Conservation (phyloP, 2,113 vertebrate species). For the Aldabrachelys gigantea region DNA sequence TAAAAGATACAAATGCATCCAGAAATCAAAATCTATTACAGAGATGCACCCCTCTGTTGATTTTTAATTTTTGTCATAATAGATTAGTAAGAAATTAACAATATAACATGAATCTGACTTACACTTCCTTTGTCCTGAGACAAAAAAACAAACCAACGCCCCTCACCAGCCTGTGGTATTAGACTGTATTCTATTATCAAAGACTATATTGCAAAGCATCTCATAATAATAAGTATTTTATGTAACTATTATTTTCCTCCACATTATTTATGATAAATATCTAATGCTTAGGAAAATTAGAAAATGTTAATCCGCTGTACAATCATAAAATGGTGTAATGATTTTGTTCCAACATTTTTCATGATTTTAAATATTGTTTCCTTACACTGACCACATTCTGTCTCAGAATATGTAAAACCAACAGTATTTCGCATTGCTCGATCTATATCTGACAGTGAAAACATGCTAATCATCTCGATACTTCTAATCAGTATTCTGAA, state of each 20-base stretch:
- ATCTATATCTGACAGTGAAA: conserved; percentile 14
- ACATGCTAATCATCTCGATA: conserved; percentile 24
- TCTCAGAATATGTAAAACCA: conserved; percentile 18
- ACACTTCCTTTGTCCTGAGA: not conserved
- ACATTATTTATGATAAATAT: not conserved
- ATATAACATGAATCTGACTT: not conserved
- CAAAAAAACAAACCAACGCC: not conserved
- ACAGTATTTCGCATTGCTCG: not conserved
- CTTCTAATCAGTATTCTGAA: conserved; percentile 14
- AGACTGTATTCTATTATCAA: not conserved
- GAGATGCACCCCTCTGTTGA: accelerated
- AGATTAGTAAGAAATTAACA: not conserved
- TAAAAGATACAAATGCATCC: not conserved
- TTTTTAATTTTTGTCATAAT: not conserved
- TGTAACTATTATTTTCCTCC: not conserved
- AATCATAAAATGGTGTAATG: not conserved
- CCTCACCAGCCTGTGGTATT: not conserved
- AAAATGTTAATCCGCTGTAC: not conserved
- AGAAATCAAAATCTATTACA: not conserved
- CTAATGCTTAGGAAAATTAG: not conserved
- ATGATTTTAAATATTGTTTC: not conserved
- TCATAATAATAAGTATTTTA: not conserved
- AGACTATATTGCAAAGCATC: not conserved
- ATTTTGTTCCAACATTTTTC: not conserved
- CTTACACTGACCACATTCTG: not conserved